phyloP scores from a whole-genome alignment of 2,888 invertebrate genomes.

The Capitulum mitella region DNA sequence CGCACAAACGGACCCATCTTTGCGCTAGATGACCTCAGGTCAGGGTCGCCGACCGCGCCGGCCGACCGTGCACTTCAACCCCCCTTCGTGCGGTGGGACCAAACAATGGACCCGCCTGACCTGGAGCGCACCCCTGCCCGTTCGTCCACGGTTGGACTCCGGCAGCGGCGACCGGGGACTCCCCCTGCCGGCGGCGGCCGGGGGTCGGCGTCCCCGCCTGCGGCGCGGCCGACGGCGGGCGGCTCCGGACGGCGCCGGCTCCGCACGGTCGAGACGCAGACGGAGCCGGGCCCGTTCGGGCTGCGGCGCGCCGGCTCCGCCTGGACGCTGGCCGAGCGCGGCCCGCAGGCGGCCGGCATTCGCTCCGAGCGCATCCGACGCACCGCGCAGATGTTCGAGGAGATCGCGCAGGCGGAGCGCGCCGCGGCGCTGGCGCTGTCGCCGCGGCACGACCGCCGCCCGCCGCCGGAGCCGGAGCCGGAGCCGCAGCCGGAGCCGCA shows the following conservation, averaged over 20 bases:
- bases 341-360: background rate
- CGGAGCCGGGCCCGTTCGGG: background rate
- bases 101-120: background rate
- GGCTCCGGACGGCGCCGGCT: background rate
- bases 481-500: background rate
- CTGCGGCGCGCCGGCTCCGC: background rate
- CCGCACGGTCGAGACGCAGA: constrained; percentile 2
- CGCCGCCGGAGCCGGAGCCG: background rate
- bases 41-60: background rate
- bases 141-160: background rate
- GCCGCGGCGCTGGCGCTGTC: background rate
- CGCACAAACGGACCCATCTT: background rate
- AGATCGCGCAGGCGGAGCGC: constrained; percentile 12
- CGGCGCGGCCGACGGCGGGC: background rate
- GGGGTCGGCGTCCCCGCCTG: background rate
- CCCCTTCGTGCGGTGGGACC: background rate
- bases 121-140: background rate
- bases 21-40: background rate
- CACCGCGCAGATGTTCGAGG: constrained; percentile 7
- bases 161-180: background rate
- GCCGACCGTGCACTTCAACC: background rate
- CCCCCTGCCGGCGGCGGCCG: background rate
- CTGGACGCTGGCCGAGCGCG: background rate
- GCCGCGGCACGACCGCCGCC: background rate
- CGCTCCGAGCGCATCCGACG: background rate